Evolutionary conservation across 2,888 invertebrate species (phyloP).

Genomic region (Steromphala cineraria): DNA sequence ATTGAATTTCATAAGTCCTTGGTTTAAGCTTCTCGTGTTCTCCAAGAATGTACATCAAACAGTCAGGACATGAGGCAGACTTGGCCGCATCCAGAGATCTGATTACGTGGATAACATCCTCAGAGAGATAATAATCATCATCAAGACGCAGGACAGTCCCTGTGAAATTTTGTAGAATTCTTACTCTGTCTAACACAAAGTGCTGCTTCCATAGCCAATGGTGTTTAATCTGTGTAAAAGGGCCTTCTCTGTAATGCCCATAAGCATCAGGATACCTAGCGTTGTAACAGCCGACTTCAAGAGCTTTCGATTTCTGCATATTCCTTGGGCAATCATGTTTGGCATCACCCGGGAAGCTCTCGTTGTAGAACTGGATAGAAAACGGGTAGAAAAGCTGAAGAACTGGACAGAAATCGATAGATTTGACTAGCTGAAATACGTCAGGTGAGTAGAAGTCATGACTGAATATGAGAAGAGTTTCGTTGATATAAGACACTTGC

Average conservation of each 20-base stretch:
- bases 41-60: slow-evolving; percentile 9
- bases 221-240: slow-evolving; percentile 23
- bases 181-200: slow-evolving; percentile 16
- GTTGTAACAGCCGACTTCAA: slow-evolving; percentile 9
- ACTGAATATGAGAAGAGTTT: slow-evolving; percentile 19
- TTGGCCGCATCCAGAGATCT: not conserved
- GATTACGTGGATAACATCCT: slow-evolving; percentile 12
- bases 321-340: slow-evolving; percentile 22
- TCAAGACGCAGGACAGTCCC: slow-evolving; percentile 22
- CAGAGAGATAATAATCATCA: slow-evolving; percentile 21
- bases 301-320: not conserved
- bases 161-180: not conserved
- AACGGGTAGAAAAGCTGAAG: slow-evolving; percentile 25
- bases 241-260: slow-evolving; percentile 22
- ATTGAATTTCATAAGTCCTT: not conserved
- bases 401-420: slow-evolving; percentile 19
- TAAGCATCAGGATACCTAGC: slow-evolving; percentile 15
- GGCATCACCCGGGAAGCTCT: slow-evolving; percentile 9
- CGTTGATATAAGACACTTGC: slow-evolving; percentile 11
- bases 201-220: slow-evolving; percentile 25
- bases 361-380: slow-evolving; percentile 15
- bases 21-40: not conserved
- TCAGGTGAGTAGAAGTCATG: slow-evolving; percentile 11
- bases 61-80: not conserved
- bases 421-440: not conserved